Base-by-base conservation (phyloP, 2,113 vertebrate species). In the Sylvietta virens region DNA sequence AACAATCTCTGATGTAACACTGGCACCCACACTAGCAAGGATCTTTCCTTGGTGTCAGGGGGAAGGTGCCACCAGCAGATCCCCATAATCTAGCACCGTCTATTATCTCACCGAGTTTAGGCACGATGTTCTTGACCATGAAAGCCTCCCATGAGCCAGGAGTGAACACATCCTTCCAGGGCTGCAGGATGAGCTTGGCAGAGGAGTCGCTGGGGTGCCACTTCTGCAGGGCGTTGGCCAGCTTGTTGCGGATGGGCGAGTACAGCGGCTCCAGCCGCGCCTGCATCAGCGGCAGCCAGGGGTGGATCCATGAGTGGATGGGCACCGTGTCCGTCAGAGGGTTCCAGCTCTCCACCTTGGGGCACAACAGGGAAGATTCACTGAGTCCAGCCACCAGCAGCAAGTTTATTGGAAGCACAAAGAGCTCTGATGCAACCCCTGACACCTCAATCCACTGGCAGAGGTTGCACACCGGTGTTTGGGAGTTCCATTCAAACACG, bases 51-150 rank as follows among this genome's bases (percentile, higher is more conserved):
- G 6, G 7, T 3, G 3, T 15, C 15, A 31, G 5, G 13, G 54
- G 3, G 8, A 66, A 81, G 28, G 16, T 7, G 13, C 39, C 42
- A 50, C 21, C 30, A 64, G 27, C 67, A 69, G 35, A 9, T 10
- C 2, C 20, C 51, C 42, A 30, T 22, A 39, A 22, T 3, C 28
- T 70, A 64, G 48, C 45, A 2, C 5, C 0, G 2, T 1, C 15
- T 10, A 6, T 11, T 1, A 2, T 15, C 98, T 95, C 94, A 99
- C 99, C 99, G 50, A 99, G 97, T 70, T 99, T 99, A 42, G 99
- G 99, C 86, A 99, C 99, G 0, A 99, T 99, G 96, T 99, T 99
- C 97, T 99, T 99, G 95, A 99, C 98, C 99, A 99, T 99, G 97
- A 99, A 99, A 13, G 99, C 99, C 91, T 99, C 99, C 99, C 99